phyloP scores from a whole-genome alignment of 2,113 vertebrate species.

The Cephalophus harveyi region DNA sequence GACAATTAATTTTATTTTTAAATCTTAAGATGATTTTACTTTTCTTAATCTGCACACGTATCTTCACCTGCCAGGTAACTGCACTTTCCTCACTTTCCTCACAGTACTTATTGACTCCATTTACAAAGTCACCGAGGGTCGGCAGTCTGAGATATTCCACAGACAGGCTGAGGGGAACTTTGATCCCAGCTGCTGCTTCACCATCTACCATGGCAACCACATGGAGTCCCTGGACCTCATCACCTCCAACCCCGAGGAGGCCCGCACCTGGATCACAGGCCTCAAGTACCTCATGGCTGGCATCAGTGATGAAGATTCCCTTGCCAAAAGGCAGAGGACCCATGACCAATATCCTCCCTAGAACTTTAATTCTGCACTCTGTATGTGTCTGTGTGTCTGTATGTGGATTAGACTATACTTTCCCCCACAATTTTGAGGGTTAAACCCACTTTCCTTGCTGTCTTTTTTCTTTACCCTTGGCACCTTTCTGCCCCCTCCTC shows the following conservation, averaged over 20 bases:
- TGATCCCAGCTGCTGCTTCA: conserved; percentile 94
- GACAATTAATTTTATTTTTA: neutral
- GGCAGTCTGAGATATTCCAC: conserved; percentile 95
- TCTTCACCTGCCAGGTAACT: neutral
- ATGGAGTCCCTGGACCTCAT: conserved; percentile 97
- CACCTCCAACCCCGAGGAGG: conserved; percentile 94
- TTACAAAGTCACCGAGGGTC: conserved; percentile 96
- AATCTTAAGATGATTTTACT: neutral
- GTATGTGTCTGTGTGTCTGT: accelerated
- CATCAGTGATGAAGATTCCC: conserved; percentile 96
- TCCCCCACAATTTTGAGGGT: neutral
- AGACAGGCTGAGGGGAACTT: conserved; percentile 92
- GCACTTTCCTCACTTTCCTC: neutral
- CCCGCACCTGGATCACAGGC: conserved; percentile 96
- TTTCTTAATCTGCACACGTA: neutral
- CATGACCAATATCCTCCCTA: conserved; percentile 96
- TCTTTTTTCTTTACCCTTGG: neutral
- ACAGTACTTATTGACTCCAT: conserved; percentile 97
- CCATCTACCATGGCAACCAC: conserved; percentile 96
- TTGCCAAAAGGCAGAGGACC: conserved; percentile 93
- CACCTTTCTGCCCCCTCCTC: neutral
- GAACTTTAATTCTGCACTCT: neutral
- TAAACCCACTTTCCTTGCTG: neutral
- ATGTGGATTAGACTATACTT: neutral
- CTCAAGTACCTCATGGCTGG: conserved; percentile 97